These are phyloP conservation scores for Apodemia hepburni DNA, from an alignment of 2,888 invertebrate species.

Conservation along the genomic window DNA sequence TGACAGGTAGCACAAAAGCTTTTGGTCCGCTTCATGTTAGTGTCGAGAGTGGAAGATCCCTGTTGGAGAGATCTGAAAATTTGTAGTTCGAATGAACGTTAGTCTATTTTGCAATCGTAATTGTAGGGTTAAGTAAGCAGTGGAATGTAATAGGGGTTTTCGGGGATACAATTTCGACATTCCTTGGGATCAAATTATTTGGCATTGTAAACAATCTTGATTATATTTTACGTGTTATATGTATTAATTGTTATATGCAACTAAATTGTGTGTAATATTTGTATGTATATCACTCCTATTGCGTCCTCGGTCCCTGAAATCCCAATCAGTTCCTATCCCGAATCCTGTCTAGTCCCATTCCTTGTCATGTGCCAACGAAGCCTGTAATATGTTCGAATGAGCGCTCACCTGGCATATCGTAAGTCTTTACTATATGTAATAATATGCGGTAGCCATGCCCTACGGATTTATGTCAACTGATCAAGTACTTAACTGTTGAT, in stretches of 20 bases:
- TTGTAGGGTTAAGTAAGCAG: constrained; percentile 54
- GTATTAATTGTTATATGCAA: constrained; percentile 37
- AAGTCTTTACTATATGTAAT: constrained; percentile 14
- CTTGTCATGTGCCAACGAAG: constrained; percentile 74
- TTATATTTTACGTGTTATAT: constrained; percentile 31
- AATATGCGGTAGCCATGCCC: constrained; percentile 2
- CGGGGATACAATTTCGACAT: constrained; percentile 66
- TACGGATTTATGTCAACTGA: neutral
- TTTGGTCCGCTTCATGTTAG: constrained; percentile 1
- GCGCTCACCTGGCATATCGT: constrained; percentile 35
- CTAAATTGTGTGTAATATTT: constrained; percentile 41
- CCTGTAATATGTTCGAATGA: constrained; percentile 48
- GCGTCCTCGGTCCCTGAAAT: constrained; percentile 48
- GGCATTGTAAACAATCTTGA: constrained; percentile 37
- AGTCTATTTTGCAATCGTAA: constrained; percentile 57
- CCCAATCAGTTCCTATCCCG: constrained; percentile 59
- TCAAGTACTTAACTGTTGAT: neutral
- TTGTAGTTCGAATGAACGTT: constrained; percentile 57
- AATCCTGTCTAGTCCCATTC: constrained; percentile 73
- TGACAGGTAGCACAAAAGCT: neutral
- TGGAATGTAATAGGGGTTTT: constrained; percentile 50
- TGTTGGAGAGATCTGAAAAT: constrained; percentile 55
- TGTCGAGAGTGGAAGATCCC: constrained; percentile 27
- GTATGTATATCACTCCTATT: constrained; percentile 37
- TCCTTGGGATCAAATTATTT: constrained; percentile 62